Base-by-base conservation (phyloP, 2,797 vertebrate genomes). In the Pantherophis alleghaniensis region DNA sequence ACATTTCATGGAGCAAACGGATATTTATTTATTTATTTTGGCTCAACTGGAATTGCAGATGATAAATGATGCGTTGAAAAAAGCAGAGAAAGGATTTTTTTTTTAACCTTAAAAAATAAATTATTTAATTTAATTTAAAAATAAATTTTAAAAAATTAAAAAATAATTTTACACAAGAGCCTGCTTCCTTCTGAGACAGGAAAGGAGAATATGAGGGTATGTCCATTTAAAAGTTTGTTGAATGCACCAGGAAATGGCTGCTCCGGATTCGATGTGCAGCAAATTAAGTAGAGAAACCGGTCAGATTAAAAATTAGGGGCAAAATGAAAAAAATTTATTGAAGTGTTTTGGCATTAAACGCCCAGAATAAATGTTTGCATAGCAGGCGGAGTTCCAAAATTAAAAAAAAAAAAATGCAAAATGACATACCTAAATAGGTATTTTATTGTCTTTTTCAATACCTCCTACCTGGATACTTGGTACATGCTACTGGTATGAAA, bases 141-240 rank as follows among this genome's bases (percentile, higher is more conserved):
- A 47, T 47, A 47, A 5, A 47, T 47, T 47, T 47, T 47, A 47
- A 47, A 60, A 61, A 24, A 24, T 61, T 24, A 24, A 61, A 61
- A 63, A 26, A 18, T 63, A 63, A 11, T 63, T 28, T 26, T 28
- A 63, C 3, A 61, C 7, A 9, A 22, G 1, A 61, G 16, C 24
- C 0, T 24, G 59, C 60, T n/a, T 5, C 28, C 28, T 14, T n/a
- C 4, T 14, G 4, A n/a, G 0, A 32, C n/a, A 6, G n/a, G 66
- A 66, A 66, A 28, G 14, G 26, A n/a, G 26, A n/a, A 2, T 5
- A 13, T 13, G 61, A 51, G 51, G 61, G 1, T n/a, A 14, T 6
- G 5, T 14, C n/a, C 4, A 12, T 16, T 69, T 32, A 32, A 66
- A 66, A 32, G n/a, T 69, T 18, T 32, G 12, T 32, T 32, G 66